Conservation (phyloP, 2,113 vertebrate species). For the Psophia crepitans region DNA sequence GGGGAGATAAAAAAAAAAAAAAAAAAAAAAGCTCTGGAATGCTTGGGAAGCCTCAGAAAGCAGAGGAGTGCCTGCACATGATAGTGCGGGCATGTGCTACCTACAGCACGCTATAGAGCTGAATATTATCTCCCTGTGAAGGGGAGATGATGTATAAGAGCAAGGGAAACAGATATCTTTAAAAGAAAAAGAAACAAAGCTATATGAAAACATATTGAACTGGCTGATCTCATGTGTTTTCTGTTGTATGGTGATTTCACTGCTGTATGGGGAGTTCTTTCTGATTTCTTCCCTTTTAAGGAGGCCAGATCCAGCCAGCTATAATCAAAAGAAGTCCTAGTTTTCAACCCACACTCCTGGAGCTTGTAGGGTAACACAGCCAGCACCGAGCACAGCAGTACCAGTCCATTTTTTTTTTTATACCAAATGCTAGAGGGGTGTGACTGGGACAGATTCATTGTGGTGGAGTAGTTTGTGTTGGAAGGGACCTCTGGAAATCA, state of each 20-base stretch:
- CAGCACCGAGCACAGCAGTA: background rate
- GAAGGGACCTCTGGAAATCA: background rate
- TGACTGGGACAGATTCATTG: background rate
- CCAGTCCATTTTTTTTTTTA: background rate
- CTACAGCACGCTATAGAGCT: background rate
- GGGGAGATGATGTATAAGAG: background rate
- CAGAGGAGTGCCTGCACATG: background rate
- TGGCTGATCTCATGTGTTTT: background rate
- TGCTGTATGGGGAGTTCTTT: background rate
- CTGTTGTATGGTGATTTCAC: background rate
- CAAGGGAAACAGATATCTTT: background rate
- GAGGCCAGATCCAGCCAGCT: background rate
- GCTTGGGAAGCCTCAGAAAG: slow-evolving; percentile 48
- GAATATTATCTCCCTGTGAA: background rate
- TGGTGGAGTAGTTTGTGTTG: background rate
- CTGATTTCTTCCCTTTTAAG: background rate
- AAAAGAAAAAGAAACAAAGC: background rate
- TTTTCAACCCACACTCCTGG: background rate
- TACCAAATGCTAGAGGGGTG: background rate
- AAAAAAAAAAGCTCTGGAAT: slow-evolving; percentile 20
- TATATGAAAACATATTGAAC: background rate
- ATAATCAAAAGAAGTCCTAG: background rate
- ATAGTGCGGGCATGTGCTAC: background rate
- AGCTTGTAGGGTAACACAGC: background rate
- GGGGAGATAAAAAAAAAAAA: too few species aligned